phyloP scores from a whole-genome alignment of 2,797 vertebrate genomes.

The Dicrostonyx torquatus region DNA sequence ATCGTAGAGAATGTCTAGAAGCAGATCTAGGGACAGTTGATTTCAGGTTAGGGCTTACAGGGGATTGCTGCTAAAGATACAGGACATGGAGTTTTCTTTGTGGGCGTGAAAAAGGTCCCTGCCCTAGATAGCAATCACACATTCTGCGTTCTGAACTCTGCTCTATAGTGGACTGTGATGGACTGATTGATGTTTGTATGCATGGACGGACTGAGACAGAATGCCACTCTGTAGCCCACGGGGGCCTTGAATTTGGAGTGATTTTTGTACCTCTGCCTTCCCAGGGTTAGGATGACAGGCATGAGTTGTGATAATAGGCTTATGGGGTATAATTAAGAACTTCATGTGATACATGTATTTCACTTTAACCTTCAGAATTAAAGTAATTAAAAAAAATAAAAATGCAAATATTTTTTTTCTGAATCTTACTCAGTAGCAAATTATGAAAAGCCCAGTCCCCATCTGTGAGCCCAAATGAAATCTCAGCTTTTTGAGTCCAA shows the following conservation, averaged over 20 bases:
- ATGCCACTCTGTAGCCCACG: too few relatives aligned
- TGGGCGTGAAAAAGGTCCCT: too few relatives aligned
- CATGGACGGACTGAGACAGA: background rate
- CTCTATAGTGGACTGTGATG: background rate
- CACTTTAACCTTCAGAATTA: background rate
- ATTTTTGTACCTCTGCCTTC: background rate
- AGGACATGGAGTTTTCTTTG: too few relatives aligned
- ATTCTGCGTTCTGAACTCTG: background rate
- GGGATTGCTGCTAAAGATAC: background rate
- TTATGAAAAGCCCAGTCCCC: background rate
- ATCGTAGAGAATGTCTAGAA: background rate
- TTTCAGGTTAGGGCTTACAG: too few relatives aligned
- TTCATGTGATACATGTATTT: background rate
- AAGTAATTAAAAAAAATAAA: background rate
- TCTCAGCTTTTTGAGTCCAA: background rate
- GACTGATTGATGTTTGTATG: too few relatives aligned
- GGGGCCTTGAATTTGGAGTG: background rate
- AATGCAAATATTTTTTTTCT: background rate
- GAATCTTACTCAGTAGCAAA: background rate
- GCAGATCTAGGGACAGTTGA: background rate
- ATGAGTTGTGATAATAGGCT: too few relatives aligned
- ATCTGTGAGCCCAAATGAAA: background rate
- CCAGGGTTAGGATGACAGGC: background rate
- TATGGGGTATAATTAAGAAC: too few relatives aligned
- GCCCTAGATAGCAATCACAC: background rate